Evolutionary conservation across 2,797 vertebrate species (phyloP).

Genomic region (Tympanoctomys barrerae): DNA sequence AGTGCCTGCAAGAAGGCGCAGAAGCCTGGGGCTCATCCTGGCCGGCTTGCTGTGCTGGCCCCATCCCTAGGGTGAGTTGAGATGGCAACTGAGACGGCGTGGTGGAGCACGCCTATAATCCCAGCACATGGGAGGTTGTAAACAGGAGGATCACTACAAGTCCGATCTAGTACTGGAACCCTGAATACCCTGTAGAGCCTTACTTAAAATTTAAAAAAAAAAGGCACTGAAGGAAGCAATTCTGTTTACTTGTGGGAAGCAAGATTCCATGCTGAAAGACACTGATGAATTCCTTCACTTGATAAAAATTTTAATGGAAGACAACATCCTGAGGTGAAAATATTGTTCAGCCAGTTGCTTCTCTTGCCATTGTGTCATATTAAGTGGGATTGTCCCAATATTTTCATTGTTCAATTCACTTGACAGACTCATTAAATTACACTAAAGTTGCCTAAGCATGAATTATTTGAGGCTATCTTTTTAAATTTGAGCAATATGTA

Average conservation of each 20-base stretch:
- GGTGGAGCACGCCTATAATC: too few relatives aligned
- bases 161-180: too few relatives aligned
- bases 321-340: constrained; percentile 85
- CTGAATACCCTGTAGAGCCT: too few relatives aligned
- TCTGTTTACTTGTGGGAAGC: constrained; percentile 85
- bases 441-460: constrained; percentile 82
- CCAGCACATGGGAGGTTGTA: too few relatives aligned
- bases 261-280: constrained; percentile 85
- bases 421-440: constrained; percentile 78
- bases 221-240: constrained; percentile 87
- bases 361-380: constrained; percentile 75
- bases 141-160: too few relatives aligned
- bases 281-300: constrained; percentile 87
- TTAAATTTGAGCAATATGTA: constrained; percentile 69
- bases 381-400: constrained; percentile 84
- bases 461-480: constrained; percentile 77
- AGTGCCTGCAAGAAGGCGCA: too few relatives aligned
- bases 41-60: too few relatives aligned
- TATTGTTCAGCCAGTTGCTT: constrained; percentile 81
- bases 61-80: too few relatives aligned
- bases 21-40: too few relatives aligned
- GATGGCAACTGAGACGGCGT: too few relatives aligned
- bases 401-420: constrained; percentile 84
- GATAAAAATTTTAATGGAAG: constrained; percentile 89
- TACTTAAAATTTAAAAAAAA: too few relatives aligned